Percentiles rank a stretch among this genome's conserved stretches.
Evolutionary conservation across 2,797 vertebrate species (phyloP).

Genomic region (Chrysocyon brachyurus): DNA sequence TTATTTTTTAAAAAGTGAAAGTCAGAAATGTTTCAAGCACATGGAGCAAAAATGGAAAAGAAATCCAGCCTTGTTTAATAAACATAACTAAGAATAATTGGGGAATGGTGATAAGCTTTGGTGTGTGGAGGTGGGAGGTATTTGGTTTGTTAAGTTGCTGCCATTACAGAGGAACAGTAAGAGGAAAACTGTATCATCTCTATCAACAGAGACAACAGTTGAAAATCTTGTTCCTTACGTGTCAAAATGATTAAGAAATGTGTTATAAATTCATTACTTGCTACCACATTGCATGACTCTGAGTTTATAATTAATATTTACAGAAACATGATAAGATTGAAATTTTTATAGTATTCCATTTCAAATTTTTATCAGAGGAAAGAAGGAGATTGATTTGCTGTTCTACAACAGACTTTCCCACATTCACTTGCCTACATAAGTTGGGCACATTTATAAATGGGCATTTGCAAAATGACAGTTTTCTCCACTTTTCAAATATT

Average conservation of each 20-base stretch:
- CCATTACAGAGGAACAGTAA: background rate
- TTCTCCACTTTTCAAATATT: background rate
- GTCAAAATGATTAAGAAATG: background rate
- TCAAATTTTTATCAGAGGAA: background rate
- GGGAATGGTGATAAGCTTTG: background rate
- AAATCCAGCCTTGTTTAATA: background rate
- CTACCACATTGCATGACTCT: background rate
- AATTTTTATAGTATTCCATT: background rate
- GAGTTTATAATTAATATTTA: background rate
- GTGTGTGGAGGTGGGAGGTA: background rate
- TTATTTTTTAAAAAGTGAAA: background rate
- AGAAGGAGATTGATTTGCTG: background rate
- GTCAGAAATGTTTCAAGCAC: background rate
- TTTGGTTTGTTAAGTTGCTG: background rate
- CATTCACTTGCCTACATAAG: background rate
- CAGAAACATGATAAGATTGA: background rate
- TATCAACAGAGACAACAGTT: background rate
- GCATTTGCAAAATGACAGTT: background rate
- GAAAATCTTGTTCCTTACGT: background rate
- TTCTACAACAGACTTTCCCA: background rate
- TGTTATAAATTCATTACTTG: background rate
- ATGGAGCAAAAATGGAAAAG: background rate
- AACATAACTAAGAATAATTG: background rate
- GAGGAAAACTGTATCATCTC: background rate
- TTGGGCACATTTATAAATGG: background rate